Percentiles rank a stretch among this genome's conserved stretches.
Evolutionary conservation across 2,888 invertebrate species (phyloP).

Genomic region (Hymenopus coronatus): DNA sequence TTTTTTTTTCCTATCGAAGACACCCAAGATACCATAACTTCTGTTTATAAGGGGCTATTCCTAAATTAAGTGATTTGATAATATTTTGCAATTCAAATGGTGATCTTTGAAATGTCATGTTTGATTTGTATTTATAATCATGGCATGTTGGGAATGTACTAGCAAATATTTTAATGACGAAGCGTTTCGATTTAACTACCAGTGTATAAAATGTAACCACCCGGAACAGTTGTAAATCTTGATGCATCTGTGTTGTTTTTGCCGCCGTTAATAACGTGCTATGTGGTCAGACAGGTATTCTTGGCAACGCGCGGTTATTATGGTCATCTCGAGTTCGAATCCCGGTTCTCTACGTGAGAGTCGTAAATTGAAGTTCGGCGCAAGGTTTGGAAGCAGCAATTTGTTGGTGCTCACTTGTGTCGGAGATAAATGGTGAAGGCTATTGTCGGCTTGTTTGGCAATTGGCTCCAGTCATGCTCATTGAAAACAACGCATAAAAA

Average conservation of each 20-base stretch:
- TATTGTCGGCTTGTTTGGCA: neutral
- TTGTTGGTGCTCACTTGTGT: neutral
- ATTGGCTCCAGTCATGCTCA: neutral
- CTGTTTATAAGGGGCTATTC: no score
- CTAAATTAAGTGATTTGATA: no score
- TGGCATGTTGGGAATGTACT: neutral
- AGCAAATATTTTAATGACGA: neutral
- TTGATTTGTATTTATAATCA: no score
- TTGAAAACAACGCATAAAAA: neutral
- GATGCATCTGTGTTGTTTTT: neutral
- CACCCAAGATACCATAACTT: no score
- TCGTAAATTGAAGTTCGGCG: neutral
- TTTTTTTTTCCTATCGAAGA: no score
- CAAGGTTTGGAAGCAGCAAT: neutral
- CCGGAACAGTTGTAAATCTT: neutral
- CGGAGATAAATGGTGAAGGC: neutral
- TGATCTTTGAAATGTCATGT: no score
- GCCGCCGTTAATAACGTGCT: neutral
- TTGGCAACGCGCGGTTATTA: neutral
- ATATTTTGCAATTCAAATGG: no score
- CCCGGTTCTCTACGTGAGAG: neutral
- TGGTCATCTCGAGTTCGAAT: neutral
- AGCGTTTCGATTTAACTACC: neutral
- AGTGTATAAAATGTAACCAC: neutral
- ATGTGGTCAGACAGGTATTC: neutral